Evolutionary conservation across 2,113 vertebrate genomes (phyloP).

Genomic region (Gasterosteus aculeatus): DNA sequence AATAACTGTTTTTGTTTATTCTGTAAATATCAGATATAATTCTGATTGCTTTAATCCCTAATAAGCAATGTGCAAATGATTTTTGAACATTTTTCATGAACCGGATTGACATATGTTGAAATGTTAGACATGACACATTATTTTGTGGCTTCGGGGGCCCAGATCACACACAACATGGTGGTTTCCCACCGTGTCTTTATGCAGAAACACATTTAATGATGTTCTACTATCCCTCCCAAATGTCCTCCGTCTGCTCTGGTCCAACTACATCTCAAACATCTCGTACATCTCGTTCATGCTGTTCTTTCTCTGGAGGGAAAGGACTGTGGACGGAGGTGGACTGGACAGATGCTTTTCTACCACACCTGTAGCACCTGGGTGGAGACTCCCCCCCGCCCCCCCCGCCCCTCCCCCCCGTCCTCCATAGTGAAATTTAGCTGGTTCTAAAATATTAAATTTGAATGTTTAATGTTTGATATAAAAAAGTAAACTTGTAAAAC

Average conservation of each 20-base stretch:
- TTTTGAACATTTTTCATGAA: background rate
- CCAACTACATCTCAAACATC: too few relatives aligned
- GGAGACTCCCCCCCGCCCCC: constrained; percentile 1
- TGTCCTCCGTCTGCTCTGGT: background rate
- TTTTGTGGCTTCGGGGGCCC: background rate
- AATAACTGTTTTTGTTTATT: background rate
- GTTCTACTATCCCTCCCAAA: background rate
- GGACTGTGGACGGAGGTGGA: constrained; percentile 41
- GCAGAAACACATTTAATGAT: background rate
- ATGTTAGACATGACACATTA: background rate
- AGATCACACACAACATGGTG: too few relatives aligned
- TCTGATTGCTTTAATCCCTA: background rate
- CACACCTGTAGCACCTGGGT: constrained; percentile 47
- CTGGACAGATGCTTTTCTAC: constrained; percentile 73
- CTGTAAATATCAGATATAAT: background rate
- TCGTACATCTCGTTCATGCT: constrained; percentile 3
- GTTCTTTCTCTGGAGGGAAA: constrained; percentile 61
- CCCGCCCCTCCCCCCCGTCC: background rate
- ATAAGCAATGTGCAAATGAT: background rate
- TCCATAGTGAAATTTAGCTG: background rate
- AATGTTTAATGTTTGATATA: background rate
- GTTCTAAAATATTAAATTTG: background rate
- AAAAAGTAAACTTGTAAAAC: background rate
- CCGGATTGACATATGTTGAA: background rate
- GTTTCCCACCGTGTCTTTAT: background rate